Base-by-base conservation (phyloP, 92 coral and sea anemone species). In the Umimayanthus chanpuru region DNA sequence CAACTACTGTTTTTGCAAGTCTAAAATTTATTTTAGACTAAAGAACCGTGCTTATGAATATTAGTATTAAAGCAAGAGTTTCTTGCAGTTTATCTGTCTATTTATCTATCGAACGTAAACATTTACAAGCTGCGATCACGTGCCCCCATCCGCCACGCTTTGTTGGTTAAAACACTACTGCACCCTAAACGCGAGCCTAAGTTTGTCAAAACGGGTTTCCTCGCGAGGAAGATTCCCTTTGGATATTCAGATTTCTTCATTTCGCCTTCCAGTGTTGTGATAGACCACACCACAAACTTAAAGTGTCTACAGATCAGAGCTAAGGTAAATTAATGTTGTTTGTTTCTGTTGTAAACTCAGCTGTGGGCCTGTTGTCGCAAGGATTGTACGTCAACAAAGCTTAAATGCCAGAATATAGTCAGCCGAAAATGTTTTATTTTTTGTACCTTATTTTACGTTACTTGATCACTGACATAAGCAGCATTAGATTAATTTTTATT, bases 251-350 rank as follows among this genome's bases (percentile, higher is more conserved):
- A 40, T 32, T 23, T 39, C 25, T 47, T 47, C 61, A 49, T 53
- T 12, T 53, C 21, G 23, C 36, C 6, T 16, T n/a, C 81, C 81
- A 77, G 81, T 39, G 16, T 20, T 44, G 21, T 9, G 58, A 39
- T 21, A 21, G 82, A 12, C 21, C 58, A 18, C 28, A 43, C 20
- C 21, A 16, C 82, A n/a, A 18, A 44, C 66, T 29, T 29, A 58
- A 47, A 78, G 61, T 47, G 30, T 49, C 32, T 44, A 78, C 76
- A 28, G 76, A 72, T 66, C 66, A 78, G 61, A 50, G 15, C 28
- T 9, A 77, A 77, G 82, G 82, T 78, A 50, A 44, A 32, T 30
- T n/a, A 40, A 40, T 78, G 82, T n/a, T 78, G n/a, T 44, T 40
- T 78, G 82, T 78, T 78, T 43, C 65, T 44, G 82, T 49, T 50